Evolutionary conservation across 1,140 invertebrate species (phyloP).

Genomic region (Lepidurus couesii): DNA sequence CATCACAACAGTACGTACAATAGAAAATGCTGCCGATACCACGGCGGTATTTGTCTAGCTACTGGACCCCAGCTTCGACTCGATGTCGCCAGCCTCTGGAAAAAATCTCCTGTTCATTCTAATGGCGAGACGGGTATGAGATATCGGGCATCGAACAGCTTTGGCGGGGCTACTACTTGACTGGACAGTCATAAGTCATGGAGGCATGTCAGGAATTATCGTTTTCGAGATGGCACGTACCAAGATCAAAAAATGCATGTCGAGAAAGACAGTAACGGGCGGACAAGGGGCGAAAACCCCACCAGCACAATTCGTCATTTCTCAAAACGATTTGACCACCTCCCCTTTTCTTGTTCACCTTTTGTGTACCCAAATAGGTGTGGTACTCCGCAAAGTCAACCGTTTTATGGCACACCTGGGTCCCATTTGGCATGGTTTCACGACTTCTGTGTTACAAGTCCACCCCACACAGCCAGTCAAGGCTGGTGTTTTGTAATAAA

Average conservation of each 20-base stretch:
- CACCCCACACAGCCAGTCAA: too few relatives aligned
- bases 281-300: not conserved
- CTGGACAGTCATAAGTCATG: not conserved
- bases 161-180: not conserved
- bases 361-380: constrained; percentile 15
- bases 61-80: not conserved
- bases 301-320: constrained; percentile 6
- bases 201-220: not conserved
- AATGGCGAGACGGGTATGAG: not conserved
- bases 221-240: not conserved
- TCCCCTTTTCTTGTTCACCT: constrained; percentile 1
- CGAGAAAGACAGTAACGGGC: not conserved
- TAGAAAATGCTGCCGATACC: not conserved
- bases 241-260: not conserved
- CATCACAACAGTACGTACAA: not conserved
- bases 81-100: not conserved
- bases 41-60: not conserved
- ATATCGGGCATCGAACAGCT: not conserved
- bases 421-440: constrained; percentile 18
- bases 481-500: too few relatives aligned
- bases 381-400: not conserved
- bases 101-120: too few relatives aligned
- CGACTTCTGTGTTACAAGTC: constrained; percentile 3
- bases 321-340: not conserved
- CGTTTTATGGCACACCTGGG: constrained; percentile 13